These are phyloP conservation scores for Acipenser transmontanus DNA, from an alignment of 2,797 vertebrate species.

Conservation along the genomic window DNA sequence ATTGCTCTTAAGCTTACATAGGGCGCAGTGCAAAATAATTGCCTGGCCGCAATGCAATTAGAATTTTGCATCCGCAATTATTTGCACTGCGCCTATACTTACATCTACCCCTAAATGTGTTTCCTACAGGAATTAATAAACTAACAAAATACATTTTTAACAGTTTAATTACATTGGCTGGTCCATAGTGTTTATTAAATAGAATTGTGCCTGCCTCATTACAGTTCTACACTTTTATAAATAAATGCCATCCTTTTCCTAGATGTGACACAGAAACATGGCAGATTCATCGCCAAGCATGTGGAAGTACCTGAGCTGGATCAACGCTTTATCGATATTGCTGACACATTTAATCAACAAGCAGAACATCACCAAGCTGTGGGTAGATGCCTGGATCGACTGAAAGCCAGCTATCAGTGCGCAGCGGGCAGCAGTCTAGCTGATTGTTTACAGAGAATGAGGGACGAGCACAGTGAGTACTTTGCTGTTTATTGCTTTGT, in stretches of 20 bases:
- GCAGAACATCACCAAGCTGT: conserved; percentile 48
- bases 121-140: too few relatives aligned
- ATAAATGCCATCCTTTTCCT: background rate
- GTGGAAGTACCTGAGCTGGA: conserved; percentile 53
- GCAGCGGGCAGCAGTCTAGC: conserved; percentile 24
- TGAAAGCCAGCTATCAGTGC: conserved; percentile 40
- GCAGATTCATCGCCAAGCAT: conserved; percentile 40
- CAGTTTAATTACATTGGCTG: too few relatives aligned
- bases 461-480: conserved; percentile 50
- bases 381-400: conserved; percentile 32
- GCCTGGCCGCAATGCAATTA: too few relatives aligned
- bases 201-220: too few relatives aligned
- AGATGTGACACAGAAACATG: conserved; percentile 19
- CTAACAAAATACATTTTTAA: too few relatives aligned
- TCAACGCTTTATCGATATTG: conserved; percentile 50
- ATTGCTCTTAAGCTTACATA: too few relatives aligned
- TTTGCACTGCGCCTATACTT: too few relatives aligned
- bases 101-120: too few relatives aligned
- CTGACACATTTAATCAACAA: conserved; percentile 60
- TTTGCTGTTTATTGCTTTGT: background rate
- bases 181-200: too few relatives aligned
- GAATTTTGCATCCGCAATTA: too few relatives aligned
- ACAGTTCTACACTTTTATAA: too few relatives aligned
- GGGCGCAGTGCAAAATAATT: too few relatives aligned
- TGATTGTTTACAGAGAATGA: conserved; percentile 49